Percentiles rank a stretch among this genome's conserved stretches.
These are phyloP conservation scores for Heliopora coerulea DNA, from an alignment of 92 coral and sea anemone genomes.

Conservation along the genomic window DNA sequence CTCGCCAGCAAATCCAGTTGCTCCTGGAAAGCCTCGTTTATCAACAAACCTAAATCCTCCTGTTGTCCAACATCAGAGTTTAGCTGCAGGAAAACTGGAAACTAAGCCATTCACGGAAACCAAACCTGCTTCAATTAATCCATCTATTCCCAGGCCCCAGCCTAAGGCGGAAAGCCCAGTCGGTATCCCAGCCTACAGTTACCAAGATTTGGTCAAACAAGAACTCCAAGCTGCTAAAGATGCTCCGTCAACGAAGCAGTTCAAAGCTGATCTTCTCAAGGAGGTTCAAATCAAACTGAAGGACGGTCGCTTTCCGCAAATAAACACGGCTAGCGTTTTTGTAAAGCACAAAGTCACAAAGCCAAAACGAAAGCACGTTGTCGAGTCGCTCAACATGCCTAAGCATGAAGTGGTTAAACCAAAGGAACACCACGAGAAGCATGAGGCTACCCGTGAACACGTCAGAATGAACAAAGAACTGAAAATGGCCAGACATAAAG, in stretches of 20 bases:
- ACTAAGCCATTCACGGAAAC: background rate
- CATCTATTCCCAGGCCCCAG: background rate
- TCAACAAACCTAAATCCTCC: conserved; percentile 14
- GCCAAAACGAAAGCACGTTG: conserved; percentile 27
- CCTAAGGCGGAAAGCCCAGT: conserved; percentile 5
- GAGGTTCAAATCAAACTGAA: conserved; percentile 34
- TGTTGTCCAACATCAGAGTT: conserved; percentile 9
- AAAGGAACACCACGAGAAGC: background rate
- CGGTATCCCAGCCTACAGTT: conserved; percentile 23
- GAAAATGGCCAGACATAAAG: conserved; percentile 10
- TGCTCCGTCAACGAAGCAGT: conserved; percentile 22
- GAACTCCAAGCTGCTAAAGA: conserved; percentile 26
- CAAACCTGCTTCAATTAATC: background rate
- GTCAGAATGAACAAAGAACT: too few species aligned
- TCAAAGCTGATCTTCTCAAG: conserved; percentile 34
- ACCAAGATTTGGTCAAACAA: conserved; percentile 25
- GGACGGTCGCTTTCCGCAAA: conserved; percentile 21
- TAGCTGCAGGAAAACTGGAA: conserved; percentile 1
- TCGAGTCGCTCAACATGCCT: background rate
- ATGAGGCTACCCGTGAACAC: background rate
- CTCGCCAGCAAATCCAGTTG: background rate
- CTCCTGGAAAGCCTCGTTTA: background rate
- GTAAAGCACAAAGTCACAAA: conserved; percentile 25
- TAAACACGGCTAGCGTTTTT: conserved; percentile 16
- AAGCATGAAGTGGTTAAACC: conserved; percentile 19